Percentiles rank a stretch among this genome's conserved stretches.
phyloP scores from a whole-genome alignment of 2,888 invertebrate genomes.

The Drosophila formosana region DNA sequence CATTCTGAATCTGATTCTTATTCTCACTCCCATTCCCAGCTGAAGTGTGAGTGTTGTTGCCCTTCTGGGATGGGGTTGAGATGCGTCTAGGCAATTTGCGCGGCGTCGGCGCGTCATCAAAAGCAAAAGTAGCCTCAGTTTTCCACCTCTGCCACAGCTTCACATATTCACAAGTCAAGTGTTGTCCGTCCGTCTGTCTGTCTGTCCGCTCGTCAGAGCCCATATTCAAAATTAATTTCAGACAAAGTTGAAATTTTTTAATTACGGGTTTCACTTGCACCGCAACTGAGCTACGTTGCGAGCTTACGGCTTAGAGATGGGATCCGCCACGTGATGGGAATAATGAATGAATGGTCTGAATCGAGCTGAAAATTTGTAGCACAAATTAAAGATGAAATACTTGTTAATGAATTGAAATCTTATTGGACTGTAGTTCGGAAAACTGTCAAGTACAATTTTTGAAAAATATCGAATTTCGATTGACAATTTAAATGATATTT shows the following conservation, averaged over 20 bases:
- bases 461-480: too few species aligned
- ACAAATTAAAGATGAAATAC: too few species aligned
- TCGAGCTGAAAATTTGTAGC: too few species aligned
- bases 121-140: slow-evolving; percentile 58
- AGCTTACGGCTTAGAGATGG: slow-evolving; percentile 45
- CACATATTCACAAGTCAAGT: slow-evolving; percentile 57
- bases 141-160: background rate
- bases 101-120: slow-evolving; percentile 71
- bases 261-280: slow-evolving; percentile 71
- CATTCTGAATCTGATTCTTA: slow-evolving; percentile 6
- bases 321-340: slow-evolving; percentile 22
- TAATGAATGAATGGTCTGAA: slow-evolving; percentile 15
- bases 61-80: slow-evolving; percentile 11
- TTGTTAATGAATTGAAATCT: too few species aligned
- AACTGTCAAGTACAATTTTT: too few species aligned
- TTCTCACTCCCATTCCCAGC: background rate
- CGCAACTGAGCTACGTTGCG: slow-evolving; percentile 14
- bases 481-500: too few species aligned
- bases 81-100: slow-evolving; percentile 70
- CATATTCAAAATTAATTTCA: slow-evolving; percentile 79
- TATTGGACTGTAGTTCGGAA: too few species aligned
- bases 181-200: slow-evolving; percentile 34
- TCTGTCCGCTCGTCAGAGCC: slow-evolving; percentile 23
- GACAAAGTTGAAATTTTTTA: slow-evolving; percentile 75
- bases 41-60: slow-evolving; percentile 22